Evolutionary conservation across 2,113 vertebrate genomes (phyloP).

Genomic region (Ivindomyrus marchei): DNA sequence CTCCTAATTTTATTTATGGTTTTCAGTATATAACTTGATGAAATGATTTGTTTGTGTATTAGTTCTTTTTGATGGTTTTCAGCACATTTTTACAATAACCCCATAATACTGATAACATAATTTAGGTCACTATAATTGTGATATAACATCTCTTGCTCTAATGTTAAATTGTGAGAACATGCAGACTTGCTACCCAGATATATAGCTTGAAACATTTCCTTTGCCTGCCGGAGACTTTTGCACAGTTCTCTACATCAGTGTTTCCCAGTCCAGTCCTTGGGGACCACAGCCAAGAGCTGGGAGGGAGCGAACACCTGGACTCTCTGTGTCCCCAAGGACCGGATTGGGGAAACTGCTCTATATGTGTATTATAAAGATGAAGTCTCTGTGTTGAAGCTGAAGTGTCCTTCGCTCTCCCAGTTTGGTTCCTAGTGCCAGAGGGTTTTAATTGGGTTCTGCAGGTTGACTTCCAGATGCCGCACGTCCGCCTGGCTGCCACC

Average conservation of each 20-base stretch:
- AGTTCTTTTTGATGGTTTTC: background rate
- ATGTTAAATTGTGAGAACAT: too few relatives aligned
- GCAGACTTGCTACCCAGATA: too few relatives aligned
- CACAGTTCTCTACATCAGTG: background rate
- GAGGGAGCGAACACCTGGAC: background rate
- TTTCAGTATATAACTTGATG: background rate
- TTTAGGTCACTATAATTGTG: too few relatives aligned
- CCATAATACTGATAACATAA: background rate
- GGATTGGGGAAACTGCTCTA: background rate
- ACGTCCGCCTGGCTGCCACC: conserved; percentile 55
- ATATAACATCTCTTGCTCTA: too few relatives aligned
- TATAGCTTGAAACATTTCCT: background rate
- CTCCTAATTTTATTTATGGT: too few relatives aligned
- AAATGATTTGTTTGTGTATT: too few relatives aligned
- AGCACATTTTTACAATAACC: background rate
- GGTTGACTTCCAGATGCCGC: conserved; percentile 62
- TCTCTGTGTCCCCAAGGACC: background rate
- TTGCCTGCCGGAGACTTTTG: background rate
- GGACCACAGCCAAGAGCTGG: background rate
- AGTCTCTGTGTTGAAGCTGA: background rate
- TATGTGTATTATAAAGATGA: background rate
- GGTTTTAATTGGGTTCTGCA: conserved; percentile 28
- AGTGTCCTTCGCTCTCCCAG: background rate
- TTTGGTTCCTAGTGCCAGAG: background rate
- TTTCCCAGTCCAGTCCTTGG: background rate